Evolutionary conservation across 2,113 vertebrate species (phyloP), one percentile per base, ranked within the genome.

Genomic region (Embiotoca jacksoni): DNA sequence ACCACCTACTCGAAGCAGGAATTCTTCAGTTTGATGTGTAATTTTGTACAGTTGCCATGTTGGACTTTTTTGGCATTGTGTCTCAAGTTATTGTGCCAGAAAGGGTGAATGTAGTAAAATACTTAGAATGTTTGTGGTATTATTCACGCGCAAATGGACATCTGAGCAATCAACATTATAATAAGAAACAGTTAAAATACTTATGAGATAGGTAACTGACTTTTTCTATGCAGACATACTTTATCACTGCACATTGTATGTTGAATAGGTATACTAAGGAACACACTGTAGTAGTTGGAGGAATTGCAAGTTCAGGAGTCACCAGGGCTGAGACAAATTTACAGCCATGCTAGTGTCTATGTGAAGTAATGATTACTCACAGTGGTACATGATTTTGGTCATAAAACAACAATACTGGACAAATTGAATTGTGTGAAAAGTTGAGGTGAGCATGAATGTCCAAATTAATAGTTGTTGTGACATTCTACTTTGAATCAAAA

Each of bases 21-120:
- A 84, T 81, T 86, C 54, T 58, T 84, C 46, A 62, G 60, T 66
- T 74, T 66, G 47, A 81, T 81, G 70, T 82, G 49, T 37, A 4
- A 55, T 80, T 78, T 71, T 49, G 55, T 69, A 44, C 55, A 58
- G 46, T 49, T 68, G 60, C 68, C 63, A 55, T 71, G 60, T 74
- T 46, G 39, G 47, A 52, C 15, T 30, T 75, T 75, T 68, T 33
- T 9, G 37, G 32, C 44, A 35, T 36, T 16, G 50, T 31, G n/a
- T 80, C 56, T 88, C 33, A 32, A 32, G 5, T 53, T 15, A 62
- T 32, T 64, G 35, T 68, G 52, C 63, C 49, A 72, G 50, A 57
- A 47, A 31, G 15, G 64, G 54, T 66, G 16, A 47, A 54, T 68
- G 30, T 58, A 47, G 62, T 61, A 59, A 83, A 87, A 86, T 78